Base-by-base conservation (phyloP, 1,140 invertebrate genomes). In the Cyrtorhinus lividipennis region DNA sequence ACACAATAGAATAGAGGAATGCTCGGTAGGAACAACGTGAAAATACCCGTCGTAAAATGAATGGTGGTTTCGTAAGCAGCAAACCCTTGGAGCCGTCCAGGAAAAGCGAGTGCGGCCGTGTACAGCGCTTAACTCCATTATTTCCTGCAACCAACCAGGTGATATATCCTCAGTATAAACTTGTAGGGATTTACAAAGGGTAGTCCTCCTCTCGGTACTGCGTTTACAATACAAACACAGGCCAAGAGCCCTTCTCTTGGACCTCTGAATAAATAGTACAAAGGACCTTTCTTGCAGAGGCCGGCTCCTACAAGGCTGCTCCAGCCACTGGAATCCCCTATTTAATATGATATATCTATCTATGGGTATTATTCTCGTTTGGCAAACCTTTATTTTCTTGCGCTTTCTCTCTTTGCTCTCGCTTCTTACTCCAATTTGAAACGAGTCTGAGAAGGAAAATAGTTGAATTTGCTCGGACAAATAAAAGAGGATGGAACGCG, bases 231-330 rank as follows among this genome's bases (percentile, higher is more conserved):
- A 53, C 48, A 53, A 53, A 53, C 48, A 53, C 48, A 12, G 48
- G 5, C 30, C 30, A 15, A 20, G 12, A 15, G 18, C 48, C 48
- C 48, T 20, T 5, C 8, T 44, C 38, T 44, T n/a, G n/a, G 38
- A n/a, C 5, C 48, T 53, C 48, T 53, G 48, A 15, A 53, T 53
- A 53, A 53, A 53, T 53, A 53, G 48, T 53, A 53, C 48, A 53
- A 53, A 53, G 48, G 48, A 13, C 48, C 48, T 53, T 53, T n/a
- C n/a, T 53, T 12, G 48, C 48, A 15, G 30, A 5, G 10, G 18
- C 10, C 10, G 20, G 48, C 48, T 53, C 48, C 20, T 53, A 5
- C 18, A 20, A 20, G 18, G 20, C 48, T 12, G 20, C 10, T 53
- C 48, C 48, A 15, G 10, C 48, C 12, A 53, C 48, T 20, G 10